Evolutionary conservation across 1,140 invertebrate genomes (phyloP).

Genomic region (Saccostrea echinata): DNA sequence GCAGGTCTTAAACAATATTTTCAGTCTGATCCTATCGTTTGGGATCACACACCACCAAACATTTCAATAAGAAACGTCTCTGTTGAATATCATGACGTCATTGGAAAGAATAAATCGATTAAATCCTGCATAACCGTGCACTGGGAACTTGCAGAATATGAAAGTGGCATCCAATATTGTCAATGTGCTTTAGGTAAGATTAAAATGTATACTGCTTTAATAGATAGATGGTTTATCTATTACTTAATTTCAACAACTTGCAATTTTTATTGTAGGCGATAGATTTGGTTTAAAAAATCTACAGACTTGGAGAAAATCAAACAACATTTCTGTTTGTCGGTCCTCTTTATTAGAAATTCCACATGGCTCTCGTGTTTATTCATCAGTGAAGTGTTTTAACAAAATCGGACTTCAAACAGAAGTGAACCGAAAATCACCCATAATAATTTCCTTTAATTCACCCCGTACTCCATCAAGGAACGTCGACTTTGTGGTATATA

Average conservation of each 20-base stretch:
- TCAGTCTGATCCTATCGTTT: slow-evolving; percentile 40
- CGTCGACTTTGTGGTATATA: not conserved
- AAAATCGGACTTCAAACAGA: slow-evolving; percentile 1
- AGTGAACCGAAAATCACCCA: not conserved
- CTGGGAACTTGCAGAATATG: slow-evolving; percentile 54
- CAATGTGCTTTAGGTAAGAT: slow-evolving; percentile 49
- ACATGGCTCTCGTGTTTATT: slow-evolving; percentile 9
- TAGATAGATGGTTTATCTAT: not conserved
- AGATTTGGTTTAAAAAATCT: not conserved
- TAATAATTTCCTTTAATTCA: not conserved
- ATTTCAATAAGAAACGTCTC: slow-evolving; percentile 35
- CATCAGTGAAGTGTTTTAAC: slow-evolving; percentile 37
- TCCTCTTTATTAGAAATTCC: not conserved
- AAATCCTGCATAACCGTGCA: not conserved
- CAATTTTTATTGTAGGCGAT: not conserved
- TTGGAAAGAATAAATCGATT: not conserved
- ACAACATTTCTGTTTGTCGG: not conserved
- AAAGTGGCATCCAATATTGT: slow-evolving; percentile 54
- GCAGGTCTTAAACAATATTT: slow-evolving; percentile 52
- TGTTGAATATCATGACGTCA: slow-evolving; percentile 32
- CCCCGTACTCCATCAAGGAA: not conserved
- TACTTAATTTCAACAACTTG: no score
- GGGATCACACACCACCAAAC: slow-evolving; percentile 57
- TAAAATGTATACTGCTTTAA: no score
- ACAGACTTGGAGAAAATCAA: not conserved